These are phyloP conservation scores for Chionis minor DNA, from an alignment of 2,113 vertebrate species.

Conservation along the genomic window DNA sequence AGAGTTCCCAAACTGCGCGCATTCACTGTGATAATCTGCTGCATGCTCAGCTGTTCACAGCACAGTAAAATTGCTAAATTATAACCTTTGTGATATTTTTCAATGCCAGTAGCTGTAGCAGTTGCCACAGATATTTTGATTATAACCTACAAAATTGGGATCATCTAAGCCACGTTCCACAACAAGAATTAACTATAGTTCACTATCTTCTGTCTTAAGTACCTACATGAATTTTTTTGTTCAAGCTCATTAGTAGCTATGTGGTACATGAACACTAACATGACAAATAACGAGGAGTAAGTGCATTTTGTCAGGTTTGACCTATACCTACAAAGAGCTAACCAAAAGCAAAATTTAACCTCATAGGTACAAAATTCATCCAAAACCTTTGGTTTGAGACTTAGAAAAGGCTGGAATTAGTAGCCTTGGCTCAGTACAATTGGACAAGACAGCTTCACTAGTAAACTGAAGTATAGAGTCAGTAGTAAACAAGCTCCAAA, in stretches of 20 bases:
- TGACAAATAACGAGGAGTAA: neutral
- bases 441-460: neutral
- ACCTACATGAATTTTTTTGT: neutral
- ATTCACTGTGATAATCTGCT: neutral
- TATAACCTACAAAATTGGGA: neutral
- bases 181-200: neutral
- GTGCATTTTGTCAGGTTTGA: neutral
- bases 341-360: neutral
- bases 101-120: neutral
- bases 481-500: neutral
- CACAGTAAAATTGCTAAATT: neutral
- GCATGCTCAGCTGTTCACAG: neutral
- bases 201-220: neutral
- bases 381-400: neutral
- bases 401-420: neutral
- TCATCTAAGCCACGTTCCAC: neutral
- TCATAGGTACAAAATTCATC: neutral
- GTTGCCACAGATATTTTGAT: constrained; percentile 39
- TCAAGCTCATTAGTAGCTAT: neutral
- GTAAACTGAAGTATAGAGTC: neutral
- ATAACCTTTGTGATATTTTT: neutral
- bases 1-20: neutral
- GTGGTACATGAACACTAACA: neutral
- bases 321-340: neutral
- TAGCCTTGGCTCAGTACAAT: neutral